Conservation (phyloP, 2,113 vertebrate species). For the Plotosus lineatus region DNA sequence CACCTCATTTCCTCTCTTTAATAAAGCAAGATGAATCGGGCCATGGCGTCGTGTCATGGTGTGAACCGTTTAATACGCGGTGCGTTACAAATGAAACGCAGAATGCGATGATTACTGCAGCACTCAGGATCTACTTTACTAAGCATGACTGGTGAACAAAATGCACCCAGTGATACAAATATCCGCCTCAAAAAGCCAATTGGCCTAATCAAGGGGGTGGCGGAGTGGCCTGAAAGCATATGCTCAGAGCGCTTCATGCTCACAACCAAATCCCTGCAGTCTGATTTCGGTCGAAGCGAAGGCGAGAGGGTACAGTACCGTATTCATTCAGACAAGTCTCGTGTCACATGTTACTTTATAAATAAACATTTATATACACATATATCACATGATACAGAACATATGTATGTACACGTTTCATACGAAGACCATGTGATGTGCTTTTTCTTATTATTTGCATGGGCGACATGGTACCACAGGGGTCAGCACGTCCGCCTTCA, state of each 20-base stretch:
- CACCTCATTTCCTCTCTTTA: constrained; percentile 53
- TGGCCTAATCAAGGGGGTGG: constrained; percentile 28
- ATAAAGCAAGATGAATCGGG: constrained; percentile 53
- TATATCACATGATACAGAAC: no score
- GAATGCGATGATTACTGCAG: constrained; percentile 25
- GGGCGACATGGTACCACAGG: no score
- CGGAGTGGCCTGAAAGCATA: constrained; percentile 11
- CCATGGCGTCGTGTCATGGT: constrained; percentile 40
- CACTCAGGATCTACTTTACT: constrained; percentile 15
- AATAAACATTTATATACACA: no score
- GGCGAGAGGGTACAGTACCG: not conserved
- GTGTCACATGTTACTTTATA: not conserved
- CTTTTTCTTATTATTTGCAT: no score
- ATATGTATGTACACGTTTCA: no score
- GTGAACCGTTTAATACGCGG: constrained; percentile 41
- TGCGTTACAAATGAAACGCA: constrained; percentile 27
- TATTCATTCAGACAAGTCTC: not conserved
- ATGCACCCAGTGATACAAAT: constrained; percentile 29
- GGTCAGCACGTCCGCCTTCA: no score
- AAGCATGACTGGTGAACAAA: constrained; percentile 31
- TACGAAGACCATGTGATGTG: no score
- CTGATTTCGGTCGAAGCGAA: not conserved
- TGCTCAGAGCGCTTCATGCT: not conserved
- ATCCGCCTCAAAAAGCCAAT: constrained; percentile 34
- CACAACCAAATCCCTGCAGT: constrained; percentile 1